Conservation (phyloP, 2,797 vertebrate species). For the Odontamblyopus rebecca region DNA sequence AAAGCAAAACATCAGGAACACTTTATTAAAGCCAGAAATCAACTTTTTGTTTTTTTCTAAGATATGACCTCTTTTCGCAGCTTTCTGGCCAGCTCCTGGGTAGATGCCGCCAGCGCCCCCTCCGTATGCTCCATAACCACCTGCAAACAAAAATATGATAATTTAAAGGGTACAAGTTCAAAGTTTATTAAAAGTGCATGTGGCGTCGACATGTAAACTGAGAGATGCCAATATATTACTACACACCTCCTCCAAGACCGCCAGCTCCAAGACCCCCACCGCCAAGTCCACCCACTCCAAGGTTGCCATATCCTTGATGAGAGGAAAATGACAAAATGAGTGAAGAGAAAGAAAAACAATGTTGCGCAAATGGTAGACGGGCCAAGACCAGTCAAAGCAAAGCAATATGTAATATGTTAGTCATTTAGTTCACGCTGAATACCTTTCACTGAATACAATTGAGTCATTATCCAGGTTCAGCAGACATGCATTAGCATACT, state of each 20-base stretch:
- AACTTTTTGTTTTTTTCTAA: background rate
- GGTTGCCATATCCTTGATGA: slow-evolving; percentile 65
- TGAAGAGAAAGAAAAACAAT: slow-evolving; percentile 6
- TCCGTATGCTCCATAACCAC: slow-evolving; percentile 72
- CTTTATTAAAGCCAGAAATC: background rate
- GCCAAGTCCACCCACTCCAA: slow-evolving; percentile 56
- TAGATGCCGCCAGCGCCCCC: slow-evolving; percentile 60
- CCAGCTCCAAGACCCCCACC: slow-evolving; percentile 45
- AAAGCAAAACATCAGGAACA: background rate
- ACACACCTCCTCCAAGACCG: slow-evolving; percentile 50
- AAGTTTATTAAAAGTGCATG: background rate
- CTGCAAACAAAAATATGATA: slow-evolving; percentile 36
- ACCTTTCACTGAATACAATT: slow-evolving; percentile 34
- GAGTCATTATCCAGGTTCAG: slow-evolving; percentile 28
- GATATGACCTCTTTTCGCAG: slow-evolving; percentile 73
- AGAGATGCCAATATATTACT: background rate
- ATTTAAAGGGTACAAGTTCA: background rate
- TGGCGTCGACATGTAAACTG: background rate
- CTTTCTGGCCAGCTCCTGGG: slow-evolving; percentile 75
- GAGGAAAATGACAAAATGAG: slow-evolving; percentile 19
- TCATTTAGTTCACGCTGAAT: slow-evolving; percentile 28
- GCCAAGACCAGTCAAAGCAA: slow-evolving; percentile 8
- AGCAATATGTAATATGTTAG: slow-evolving; percentile 7
- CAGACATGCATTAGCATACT: slow-evolving; percentile 1
- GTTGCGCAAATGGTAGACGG: slow-evolving; percentile 4